Evolutionary conservation across 2,113 vertebrate species (phyloP).

Genomic region (Accipiter virgatus): DNA sequence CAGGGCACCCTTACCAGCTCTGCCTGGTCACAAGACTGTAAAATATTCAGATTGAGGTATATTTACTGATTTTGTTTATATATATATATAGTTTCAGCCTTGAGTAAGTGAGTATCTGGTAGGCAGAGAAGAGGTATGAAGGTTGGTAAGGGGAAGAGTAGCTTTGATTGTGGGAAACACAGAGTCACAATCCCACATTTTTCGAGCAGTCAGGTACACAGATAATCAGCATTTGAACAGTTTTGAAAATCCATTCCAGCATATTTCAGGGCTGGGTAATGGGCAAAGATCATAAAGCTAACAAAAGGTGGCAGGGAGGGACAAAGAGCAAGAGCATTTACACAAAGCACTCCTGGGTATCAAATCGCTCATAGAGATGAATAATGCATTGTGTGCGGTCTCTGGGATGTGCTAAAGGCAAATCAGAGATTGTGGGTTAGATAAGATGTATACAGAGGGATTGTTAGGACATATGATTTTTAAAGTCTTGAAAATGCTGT

Average conservation of each 20-base stretch:
- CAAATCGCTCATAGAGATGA: neutral
- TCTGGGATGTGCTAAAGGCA: neutral
- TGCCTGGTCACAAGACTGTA: neutral
- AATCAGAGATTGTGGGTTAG: neutral
- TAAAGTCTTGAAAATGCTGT: neutral
- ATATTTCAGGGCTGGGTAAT: neutral
- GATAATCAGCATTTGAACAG: neutral
- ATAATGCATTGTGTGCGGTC: neutral
- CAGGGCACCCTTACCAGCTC: neutral
- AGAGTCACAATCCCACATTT: neutral
- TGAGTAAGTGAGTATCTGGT: neutral
- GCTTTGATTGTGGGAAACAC: neutral
- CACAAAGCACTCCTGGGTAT: neutral
- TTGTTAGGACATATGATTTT: neutral
- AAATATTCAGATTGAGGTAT: neutral
- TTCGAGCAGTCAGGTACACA: neutral
- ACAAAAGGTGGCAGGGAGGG: neutral
- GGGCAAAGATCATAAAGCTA: neutral
- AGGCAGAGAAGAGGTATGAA: neutral
- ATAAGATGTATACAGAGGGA: neutral
- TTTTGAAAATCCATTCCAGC: neutral
- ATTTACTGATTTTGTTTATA: neutral
- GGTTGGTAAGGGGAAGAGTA: neutral
- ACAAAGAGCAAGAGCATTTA: neutral
- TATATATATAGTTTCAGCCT: neutral